These are phyloP conservation scores for Nemurella pictetii DNA, from an alignment of 2,888 invertebrate species.

Conservation along the genomic window DNA sequence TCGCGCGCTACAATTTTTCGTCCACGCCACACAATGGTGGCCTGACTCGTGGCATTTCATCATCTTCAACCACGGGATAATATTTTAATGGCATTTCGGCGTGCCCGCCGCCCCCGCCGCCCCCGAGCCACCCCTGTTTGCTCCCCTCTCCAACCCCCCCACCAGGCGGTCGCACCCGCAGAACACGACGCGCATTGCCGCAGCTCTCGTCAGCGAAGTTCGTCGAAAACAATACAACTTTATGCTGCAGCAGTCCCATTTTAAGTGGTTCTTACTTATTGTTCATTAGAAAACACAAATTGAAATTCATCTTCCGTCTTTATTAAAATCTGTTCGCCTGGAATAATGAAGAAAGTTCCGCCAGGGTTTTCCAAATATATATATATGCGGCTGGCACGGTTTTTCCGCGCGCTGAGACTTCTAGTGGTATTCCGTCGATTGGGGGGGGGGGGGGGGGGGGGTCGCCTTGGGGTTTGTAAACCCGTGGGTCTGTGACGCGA, in stretches of 20 bases:
- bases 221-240: slow-evolving; percentile 4
- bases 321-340: slow-evolving; percentile 10
- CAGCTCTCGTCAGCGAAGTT: background rate
- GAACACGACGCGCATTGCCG: background rate
- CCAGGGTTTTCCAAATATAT: background rate
- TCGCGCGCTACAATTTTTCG: slow-evolving; percentile 7
- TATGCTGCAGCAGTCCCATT: slow-evolving; percentile 15
- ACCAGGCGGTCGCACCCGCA: too few relatives aligned
- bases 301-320: slow-evolving; percentile 28
- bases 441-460: too few relatives aligned
- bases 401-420: background rate
- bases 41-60: slow-evolving; percentile 2
- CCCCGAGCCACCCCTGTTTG: background rate
- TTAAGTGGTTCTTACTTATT: slow-evolving; percentile 27
- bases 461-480: too few relatives aligned
- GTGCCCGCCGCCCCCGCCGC: slow-evolving; percentile 1
- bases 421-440: background rate
- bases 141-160: background rate
- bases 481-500: too few relatives aligned
- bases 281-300: slow-evolving; percentile 26
- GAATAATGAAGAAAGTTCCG: slow-evolving; percentile 13
- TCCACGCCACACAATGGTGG: background rate
- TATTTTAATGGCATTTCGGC: slow-evolving; percentile 19
- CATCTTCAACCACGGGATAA: background rate
- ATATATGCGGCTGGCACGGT: background rate